Conservation (phyloP, 2,888 invertebrate genomes). For the Leistus spinibarbis region DNA sequence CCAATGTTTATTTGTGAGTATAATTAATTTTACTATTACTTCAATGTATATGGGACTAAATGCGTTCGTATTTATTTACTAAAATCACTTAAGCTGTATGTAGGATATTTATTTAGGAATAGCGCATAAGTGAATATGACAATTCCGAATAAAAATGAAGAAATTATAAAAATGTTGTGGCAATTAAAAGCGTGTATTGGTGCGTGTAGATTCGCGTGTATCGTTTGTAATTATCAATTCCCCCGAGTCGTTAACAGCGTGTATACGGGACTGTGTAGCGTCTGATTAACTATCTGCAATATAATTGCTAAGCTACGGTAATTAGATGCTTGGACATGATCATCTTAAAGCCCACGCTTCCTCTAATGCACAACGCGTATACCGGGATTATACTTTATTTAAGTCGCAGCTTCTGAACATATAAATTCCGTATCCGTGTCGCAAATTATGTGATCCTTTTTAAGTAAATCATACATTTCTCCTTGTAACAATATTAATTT, state of each 20-base stretch:
- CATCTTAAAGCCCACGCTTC: not conserved
- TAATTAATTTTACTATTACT: too few relatives aligned
- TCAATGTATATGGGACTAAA: too few relatives aligned
- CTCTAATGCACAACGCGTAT: not conserved
- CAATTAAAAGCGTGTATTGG: not conserved
- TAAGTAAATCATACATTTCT: too few relatives aligned
- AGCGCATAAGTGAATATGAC: not conserved
- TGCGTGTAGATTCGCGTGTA: not conserved
- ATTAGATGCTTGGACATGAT: not conserved
- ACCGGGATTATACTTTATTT: too few relatives aligned
- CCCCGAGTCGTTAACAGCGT: not conserved
- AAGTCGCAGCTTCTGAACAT: not conserved
- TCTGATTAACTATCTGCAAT: not conserved
- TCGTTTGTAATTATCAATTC: not conserved
- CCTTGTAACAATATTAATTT: too few relatives aligned
- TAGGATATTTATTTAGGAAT: too few relatives aligned
- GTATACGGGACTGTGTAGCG: not conserved
- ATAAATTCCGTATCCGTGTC: too few relatives aligned
- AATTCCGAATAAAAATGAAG: not conserved
- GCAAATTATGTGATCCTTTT: too few relatives aligned
- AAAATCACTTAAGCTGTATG: too few relatives aligned
- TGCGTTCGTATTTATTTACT: too few relatives aligned
- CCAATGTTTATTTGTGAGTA: too few relatives aligned
- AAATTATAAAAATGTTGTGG: not conserved
- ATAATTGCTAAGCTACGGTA: not conserved